These are phyloP conservation scores for Hydrozoanthus tunicans DNA, from an alignment of 64 coral and sea anemone genomes.

Conservation along the genomic window DNA sequence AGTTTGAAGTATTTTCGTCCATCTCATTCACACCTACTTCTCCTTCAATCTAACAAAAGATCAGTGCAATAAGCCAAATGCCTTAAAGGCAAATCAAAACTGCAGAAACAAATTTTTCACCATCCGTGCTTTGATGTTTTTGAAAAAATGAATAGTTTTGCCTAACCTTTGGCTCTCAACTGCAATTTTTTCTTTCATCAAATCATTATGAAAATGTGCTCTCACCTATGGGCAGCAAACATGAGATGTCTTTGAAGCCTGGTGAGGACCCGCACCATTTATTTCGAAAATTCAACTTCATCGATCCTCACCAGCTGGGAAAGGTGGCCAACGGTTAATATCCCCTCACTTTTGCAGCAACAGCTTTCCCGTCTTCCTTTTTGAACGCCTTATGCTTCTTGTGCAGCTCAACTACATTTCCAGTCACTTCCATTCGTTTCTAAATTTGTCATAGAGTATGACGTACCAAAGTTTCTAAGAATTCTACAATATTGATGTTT, in stretches of 20 bases:
- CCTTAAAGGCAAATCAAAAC: no score
- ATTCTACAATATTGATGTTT: not conserved
- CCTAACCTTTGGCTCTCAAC: no score
- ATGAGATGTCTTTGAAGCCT: conserved; percentile 1
- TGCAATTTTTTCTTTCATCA: no score
- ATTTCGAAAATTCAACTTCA: not conserved
- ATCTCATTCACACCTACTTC: no score
- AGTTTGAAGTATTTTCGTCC: no score
- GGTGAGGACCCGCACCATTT: conserved; percentile 29
- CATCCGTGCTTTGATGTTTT: no score
- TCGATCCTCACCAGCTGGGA: conserved; percentile 64
- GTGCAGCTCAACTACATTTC: not conserved
- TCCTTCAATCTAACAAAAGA: no score
- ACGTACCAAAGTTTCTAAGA: conserved; percentile 28
- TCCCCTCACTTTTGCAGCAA: conserved; percentile 20
- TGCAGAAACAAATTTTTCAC: no score
- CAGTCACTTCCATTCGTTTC: conserved; percentile 18
- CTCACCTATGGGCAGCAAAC: conserved; percentile 20
- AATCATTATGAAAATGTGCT: no score
- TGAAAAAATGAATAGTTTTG: no score
- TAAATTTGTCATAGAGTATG: conserved; percentile 26
- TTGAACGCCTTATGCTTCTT: conserved; percentile 2
- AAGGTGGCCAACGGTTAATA: conserved; percentile 58
- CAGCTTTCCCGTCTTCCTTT: conserved; percentile 9
- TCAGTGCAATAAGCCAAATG: no score